These are phyloP conservation scores for Prolemur simus DNA, from an alignment of 2,113 vertebrate species.

Conservation along the genomic window DNA sequence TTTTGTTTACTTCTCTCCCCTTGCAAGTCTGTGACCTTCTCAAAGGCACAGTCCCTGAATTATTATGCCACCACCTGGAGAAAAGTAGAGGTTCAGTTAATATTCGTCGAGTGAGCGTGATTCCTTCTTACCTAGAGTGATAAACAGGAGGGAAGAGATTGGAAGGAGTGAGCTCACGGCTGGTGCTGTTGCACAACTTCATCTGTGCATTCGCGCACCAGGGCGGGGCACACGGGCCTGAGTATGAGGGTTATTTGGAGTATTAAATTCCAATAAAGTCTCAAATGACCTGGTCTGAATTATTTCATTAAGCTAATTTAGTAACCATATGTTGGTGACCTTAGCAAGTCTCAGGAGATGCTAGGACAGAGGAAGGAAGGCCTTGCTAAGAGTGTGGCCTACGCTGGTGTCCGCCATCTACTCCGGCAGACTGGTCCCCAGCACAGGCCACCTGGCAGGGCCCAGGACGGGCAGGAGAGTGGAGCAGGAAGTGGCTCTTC, in stretches of 20 bases:
- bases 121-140: not conserved
- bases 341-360: not conserved
- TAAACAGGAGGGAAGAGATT: not conserved
- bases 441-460: not conserved
- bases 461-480: not conserved
- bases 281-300: not conserved
- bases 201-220: accelerated
- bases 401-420: not conserved
- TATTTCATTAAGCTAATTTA: not conserved
- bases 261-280: not conserved
- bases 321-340: not conserved
- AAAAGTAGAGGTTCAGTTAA: not conserved
- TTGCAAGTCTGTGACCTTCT: not conserved
- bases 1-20: not conserved
- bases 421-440: too few species aligned
- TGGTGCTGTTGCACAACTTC: not conserved
- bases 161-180: accelerated
- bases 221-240: accelerated
- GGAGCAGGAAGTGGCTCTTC: not conserved
- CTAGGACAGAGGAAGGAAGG: too few species aligned
- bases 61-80: not conserved
- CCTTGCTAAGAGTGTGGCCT: accelerated
- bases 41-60: not conserved
- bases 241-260: not conserved
- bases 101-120: not conserved